phyloP scores from a whole-genome alignment of 1,140 invertebrate species.

The Apis cerana region DNA sequence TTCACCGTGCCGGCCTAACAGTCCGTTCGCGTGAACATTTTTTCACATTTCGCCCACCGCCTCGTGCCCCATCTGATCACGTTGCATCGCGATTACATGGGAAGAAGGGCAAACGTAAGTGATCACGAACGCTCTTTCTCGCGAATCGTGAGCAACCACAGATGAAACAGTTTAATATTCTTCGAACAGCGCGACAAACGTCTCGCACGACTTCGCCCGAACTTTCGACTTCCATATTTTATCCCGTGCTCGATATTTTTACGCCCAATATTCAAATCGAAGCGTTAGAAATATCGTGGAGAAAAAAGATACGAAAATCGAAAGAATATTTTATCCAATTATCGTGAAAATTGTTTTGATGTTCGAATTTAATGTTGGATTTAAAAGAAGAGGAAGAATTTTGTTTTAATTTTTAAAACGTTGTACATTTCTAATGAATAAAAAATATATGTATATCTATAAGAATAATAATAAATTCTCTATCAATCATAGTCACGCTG shows the following conservation, averaged over 20 bases:
- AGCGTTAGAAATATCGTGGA: no score
- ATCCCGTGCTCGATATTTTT: no score
- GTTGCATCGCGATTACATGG: conserved; percentile 76
- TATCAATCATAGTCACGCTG: background rate
- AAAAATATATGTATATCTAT: background rate
- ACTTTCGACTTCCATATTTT: background rate
- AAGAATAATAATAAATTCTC: background rate
- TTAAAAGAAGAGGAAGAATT: no score
- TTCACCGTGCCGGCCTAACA: conserved; percentile 68
- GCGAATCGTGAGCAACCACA: conserved; percentile 11
- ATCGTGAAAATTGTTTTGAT: no score
- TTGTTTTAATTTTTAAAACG: no score
- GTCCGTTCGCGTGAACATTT: conserved; percentile 65
- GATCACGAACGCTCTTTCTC: conserved; percentile 62
- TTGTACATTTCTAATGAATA: no score
- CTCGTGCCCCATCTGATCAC: conserved; percentile 66
- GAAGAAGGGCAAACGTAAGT: conserved; percentile 61
- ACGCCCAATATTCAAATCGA: no score
- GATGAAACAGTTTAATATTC: conserved; percentile 13
- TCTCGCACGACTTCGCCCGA: background rate
- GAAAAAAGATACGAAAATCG: no score
- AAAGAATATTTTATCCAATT: no score
- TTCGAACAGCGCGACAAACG: conserved; percentile 2
- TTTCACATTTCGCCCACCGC: conserved; percentile 47
- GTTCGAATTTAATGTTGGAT: no score